Percentiles rank a stretch among this genome's conserved stretches.
Conservation (phyloP, 2,888 invertebrate species). For the Coleophora flavipennella region DNA sequence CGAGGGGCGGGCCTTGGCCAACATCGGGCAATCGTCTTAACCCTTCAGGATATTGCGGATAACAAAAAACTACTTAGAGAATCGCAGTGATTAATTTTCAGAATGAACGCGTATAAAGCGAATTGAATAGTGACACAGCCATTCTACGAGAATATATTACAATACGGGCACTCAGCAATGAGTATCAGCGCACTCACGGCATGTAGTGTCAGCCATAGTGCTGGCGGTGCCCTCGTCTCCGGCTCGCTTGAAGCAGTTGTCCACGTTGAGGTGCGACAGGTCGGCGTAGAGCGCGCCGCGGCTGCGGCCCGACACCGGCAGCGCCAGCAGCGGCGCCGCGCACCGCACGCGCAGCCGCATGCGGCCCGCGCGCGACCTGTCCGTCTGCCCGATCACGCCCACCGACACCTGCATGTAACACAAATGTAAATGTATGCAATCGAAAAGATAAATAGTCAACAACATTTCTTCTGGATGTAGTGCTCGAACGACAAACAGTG, state of each 20-base stretch:
- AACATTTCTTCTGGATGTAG: too few relatives aligned
- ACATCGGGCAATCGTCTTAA: too few relatives aligned
- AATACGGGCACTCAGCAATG: background rate
- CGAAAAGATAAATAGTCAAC: too few relatives aligned
- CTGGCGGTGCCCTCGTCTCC: constrained; percentile 70
- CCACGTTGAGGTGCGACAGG: constrained; percentile 82
- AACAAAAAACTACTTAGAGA: too few relatives aligned
- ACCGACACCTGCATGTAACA: constrained; percentile 18
- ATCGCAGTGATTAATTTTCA: too few relatives aligned
- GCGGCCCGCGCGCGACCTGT: constrained; percentile 72
- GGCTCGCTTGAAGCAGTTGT: constrained; percentile 81
- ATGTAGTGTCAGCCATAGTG: constrained; percentile 41
- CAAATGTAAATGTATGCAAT: too few relatives aligned
- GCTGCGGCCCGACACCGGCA: constrained; percentile 88
- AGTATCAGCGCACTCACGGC: constrained; percentile 27
- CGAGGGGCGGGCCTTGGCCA: too few relatives aligned
- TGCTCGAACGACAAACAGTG: too few relatives aligned
- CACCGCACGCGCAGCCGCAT: constrained; percentile 69
- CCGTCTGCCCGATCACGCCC: constrained; percentile 27
- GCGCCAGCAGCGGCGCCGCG: constrained; percentile 83
- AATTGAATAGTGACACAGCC: too few relatives aligned
- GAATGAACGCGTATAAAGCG: too few relatives aligned
- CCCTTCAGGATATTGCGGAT: too few relatives aligned
- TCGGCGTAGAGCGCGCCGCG: constrained; percentile 85
- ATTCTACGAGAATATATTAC: too few relatives aligned